Conservation (phyloP, 2,888 invertebrate genomes). For the Anarsia innoxiella region DNA sequence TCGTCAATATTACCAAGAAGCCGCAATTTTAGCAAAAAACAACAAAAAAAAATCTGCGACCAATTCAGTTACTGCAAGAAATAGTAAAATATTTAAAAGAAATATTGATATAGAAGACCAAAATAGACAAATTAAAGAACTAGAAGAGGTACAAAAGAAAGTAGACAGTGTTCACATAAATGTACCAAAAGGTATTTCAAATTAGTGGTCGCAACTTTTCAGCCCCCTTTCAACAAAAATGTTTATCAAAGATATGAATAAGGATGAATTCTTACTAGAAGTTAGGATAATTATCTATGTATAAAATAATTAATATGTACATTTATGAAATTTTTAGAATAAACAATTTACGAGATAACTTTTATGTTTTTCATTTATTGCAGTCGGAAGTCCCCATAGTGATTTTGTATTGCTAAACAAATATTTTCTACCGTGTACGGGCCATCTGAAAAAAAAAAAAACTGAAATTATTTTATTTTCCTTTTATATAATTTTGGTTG, state of each 20-base stretch:
- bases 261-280: too few species aligned
- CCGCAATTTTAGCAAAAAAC: not conserved
- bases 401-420: conserved; percentile 25
- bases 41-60: not conserved
- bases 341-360: too few species aligned
- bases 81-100: conserved; percentile 18
- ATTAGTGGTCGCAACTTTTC: too few species aligned
- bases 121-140: conserved; percentile 28
- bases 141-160: conserved; percentile 32
- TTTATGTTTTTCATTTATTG: too few species aligned
- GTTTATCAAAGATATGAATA: too few species aligned
- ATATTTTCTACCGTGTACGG: conserved; percentile 56
- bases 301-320: too few species aligned
- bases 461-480: too few species aligned
- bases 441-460: conserved; percentile 46
- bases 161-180: conserved; percentile 23
- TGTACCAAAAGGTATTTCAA: not conserved
- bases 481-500: too few species aligned
- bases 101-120: conserved; percentile 15
- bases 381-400: conserved; percentile 29
- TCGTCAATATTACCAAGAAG: conserved; percentile 25
- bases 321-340: too few species aligned
- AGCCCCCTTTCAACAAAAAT: too few species aligned
- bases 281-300: too few species aligned
- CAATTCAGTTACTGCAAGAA: not conserved